Conservation (phyloP, 2,888 invertebrate genomes). For the Thecocarcelia acutangulata region DNA sequence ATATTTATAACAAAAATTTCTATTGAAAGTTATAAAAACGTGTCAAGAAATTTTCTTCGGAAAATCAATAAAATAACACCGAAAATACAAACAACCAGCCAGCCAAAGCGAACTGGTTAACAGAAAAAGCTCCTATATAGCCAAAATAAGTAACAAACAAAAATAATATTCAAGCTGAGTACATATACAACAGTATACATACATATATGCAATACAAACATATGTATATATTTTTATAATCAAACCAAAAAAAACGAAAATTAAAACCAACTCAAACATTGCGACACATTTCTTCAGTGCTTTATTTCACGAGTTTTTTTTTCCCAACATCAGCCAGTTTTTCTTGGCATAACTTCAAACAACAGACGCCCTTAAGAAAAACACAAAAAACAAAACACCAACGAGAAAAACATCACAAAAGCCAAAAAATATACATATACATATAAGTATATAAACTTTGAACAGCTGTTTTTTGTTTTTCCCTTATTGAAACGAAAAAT, state of each 20-base stretch:
- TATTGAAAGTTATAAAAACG: background rate
- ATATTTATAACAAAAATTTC: background rate
- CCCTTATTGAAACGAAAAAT: background rate
- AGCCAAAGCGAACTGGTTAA: conserved; percentile 21
- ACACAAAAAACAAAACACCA: background rate
- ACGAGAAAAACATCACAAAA: background rate
- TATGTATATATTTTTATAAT: conserved; percentile 6
- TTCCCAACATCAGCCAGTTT: conserved; percentile 32
- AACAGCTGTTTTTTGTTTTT: conserved; percentile 62
- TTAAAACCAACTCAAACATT: conserved; percentile 8
- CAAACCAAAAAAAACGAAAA: conserved; percentile 16
- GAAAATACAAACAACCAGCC: conserved; percentile 10
- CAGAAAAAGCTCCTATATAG: conserved; percentile 7
- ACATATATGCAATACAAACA: no score
- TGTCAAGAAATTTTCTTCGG: conserved; percentile 27
- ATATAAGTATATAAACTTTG: conserved; percentile 30
- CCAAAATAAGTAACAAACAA: conserved; percentile 35
- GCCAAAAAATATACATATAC: no score
- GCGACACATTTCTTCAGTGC: background rate
- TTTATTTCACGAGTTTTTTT: conserved; percentile 27
- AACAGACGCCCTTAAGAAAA: conserved; percentile 41
- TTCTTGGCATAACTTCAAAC: conserved; percentile 28
- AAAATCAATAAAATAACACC: conserved; percentile 59
- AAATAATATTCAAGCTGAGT: background rate
- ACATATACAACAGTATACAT: conserved; percentile 4